Percentiles rank a stretch among this genome's conserved stretches.
Conservation (phyloP, 2,797 vertebrate species). For the Hylomyscus alleni region DNA sequence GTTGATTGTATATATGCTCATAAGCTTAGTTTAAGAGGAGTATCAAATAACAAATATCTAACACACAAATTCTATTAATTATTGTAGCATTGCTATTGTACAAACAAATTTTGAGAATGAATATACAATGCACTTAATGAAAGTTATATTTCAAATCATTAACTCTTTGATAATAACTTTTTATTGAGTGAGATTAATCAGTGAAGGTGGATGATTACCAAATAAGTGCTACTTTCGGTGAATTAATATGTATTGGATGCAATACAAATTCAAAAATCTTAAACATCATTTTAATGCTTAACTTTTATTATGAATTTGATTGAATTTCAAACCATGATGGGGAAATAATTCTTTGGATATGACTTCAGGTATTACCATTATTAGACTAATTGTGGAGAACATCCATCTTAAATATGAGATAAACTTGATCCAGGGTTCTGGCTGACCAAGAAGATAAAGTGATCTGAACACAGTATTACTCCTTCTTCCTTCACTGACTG, state of each 20-base stretch:
- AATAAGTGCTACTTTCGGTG: not conserved
- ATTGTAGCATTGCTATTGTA: not conserved
- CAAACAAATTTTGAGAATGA: not conserved
- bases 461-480: not conserved
- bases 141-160: not conserved
- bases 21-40: not conserved
- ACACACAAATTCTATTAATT: not conserved
- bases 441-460: not conserved
- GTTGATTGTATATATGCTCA: not conserved
- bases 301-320: not conserved
- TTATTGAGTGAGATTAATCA: not conserved
- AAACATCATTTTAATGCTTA: not conserved
- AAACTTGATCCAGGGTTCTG: too few relatives aligned
- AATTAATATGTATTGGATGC: not conserved
- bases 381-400: not conserved
- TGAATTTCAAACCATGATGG: not conserved
- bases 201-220: not conserved
- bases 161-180: not conserved
- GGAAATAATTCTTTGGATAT: not conserved
- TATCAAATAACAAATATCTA: not conserved
- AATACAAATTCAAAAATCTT: not conserved
- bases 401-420: not conserved
- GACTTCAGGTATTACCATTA: not conserved
- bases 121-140: conserved; percentile 1
- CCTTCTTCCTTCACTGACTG: not conserved